Conservation (phyloP, 2,113 vertebrate genomes). For the Ceyx cyanopectus region DNA sequence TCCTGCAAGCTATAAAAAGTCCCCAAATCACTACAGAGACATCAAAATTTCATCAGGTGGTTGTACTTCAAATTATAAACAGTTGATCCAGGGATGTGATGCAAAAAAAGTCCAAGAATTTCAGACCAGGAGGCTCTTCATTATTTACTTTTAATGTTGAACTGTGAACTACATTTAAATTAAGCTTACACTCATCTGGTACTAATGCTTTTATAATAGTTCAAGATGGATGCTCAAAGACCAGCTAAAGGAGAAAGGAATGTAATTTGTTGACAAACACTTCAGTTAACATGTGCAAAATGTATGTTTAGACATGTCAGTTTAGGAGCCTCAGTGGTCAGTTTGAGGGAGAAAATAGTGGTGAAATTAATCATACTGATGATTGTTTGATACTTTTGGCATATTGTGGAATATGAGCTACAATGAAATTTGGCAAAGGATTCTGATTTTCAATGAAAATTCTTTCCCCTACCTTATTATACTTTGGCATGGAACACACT, state of each 20-base stretch:
- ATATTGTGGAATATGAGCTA: slow-evolving; percentile 49
- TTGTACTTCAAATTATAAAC: slow-evolving; percentile 28
- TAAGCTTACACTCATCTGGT: slow-evolving; percentile 9
- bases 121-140: background rate
- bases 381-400: slow-evolving; percentile 66
- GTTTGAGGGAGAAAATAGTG: slow-evolving; percentile 20
- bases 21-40: slow-evolving; percentile 19
- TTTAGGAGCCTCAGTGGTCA: slow-evolving; percentile 50
- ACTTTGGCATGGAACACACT: slow-evolving; percentile 14
- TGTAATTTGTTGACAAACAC: slow-evolving; percentile 75
- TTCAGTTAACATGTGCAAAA: slow-evolving; percentile 53
- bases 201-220: slow-evolving; percentile 37
- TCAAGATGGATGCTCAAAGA: slow-evolving; percentile 56
- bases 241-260: slow-evolving; percentile 66
- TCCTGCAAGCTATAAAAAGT: slow-evolving; percentile 16
- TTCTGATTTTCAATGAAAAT: slow-evolving; percentile 48
- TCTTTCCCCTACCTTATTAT: background rate
- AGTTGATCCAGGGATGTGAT: background rate
- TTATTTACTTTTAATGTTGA: background rate
- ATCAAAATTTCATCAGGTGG: slow-evolving; percentile 53
- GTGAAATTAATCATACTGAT: slow-evolving; percentile 73
- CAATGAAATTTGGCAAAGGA: slow-evolving; percentile 52
- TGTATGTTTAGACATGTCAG: background rate
- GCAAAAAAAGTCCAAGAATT: background rate
- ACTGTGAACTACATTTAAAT: background rate